Percentiles rank a stretch among this genome's conserved stretches.
Conservation (phyloP, 1,140 invertebrate genomes). For the Oedothorax gibbosus region DNA sequence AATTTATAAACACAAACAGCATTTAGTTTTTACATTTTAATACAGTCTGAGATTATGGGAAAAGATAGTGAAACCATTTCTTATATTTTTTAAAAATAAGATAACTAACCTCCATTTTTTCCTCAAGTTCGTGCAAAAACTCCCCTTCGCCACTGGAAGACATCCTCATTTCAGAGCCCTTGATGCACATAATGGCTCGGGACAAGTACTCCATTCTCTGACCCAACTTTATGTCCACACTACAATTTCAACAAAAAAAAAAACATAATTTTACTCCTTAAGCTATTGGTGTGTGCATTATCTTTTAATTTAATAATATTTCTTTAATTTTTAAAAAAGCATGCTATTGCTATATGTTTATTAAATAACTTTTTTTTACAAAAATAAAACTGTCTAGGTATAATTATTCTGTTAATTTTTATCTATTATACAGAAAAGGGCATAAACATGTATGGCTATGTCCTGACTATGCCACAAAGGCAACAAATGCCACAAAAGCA, state of each 20-base stretch:
- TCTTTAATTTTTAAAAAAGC: background rate
- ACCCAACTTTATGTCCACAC: slow-evolving; percentile 69
- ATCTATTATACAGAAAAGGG: no score
- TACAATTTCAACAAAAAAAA: slow-evolving; percentile 23
- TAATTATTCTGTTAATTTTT: no score
- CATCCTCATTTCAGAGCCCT: slow-evolving; percentile 83
- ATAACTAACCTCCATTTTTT: slow-evolving; percentile 81
- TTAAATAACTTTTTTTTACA: no score
- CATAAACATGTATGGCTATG: no score
- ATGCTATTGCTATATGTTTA: no score
- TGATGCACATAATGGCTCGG: slow-evolving; percentile 93
- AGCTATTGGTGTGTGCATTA: background rate
- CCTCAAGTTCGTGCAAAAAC: slow-evolving; percentile 91
- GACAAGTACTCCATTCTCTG: slow-evolving; percentile 91
- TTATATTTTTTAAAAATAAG: background rate
- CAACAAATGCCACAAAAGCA: no score
- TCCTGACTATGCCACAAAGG: no score
- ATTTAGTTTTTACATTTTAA: background rate
- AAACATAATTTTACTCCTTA: background rate
- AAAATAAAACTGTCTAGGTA: no score
- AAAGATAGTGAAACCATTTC: background rate
- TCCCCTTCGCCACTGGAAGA: slow-evolving; percentile 77
- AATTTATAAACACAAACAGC: background rate
- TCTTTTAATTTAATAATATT: background rate
- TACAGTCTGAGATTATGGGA: no score